Conservation (phyloP, 2,113 vertebrate species). For the Alouatta palliata region DNA sequence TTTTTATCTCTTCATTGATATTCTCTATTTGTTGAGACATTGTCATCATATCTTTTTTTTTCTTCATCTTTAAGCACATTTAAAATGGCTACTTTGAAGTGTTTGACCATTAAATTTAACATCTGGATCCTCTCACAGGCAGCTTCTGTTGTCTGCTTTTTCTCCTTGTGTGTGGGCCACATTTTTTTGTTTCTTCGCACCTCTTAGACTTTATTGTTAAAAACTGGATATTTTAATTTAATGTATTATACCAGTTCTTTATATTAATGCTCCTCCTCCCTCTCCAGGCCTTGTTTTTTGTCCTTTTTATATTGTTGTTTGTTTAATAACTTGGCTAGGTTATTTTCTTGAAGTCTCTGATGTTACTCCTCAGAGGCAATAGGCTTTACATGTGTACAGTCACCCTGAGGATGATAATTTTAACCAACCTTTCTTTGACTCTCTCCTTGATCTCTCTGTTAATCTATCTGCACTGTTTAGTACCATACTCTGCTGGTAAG, state of each 20-base stretch:
- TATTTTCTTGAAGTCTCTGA: too few relatives aligned
- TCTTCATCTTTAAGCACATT: background rate
- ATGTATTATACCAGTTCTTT: background rate
- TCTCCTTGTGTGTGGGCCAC: background rate
- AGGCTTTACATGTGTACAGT: background rate
- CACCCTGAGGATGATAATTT: background rate
- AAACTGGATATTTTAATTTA: background rate
- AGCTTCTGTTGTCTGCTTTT: background rate
- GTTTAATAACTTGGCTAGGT: background rate
- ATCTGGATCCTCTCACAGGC: background rate
- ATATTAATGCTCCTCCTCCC: background rate
- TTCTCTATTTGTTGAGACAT: background rate
- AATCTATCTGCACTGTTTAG: background rate
- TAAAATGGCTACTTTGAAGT: background rate
- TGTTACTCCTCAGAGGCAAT: background rate
- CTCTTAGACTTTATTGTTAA: background rate
- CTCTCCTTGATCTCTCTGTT: background rate
- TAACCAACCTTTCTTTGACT: background rate
- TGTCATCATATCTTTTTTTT: background rate
- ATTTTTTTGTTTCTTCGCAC: background rate
- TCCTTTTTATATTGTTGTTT: background rate
- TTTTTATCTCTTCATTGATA: background rate
- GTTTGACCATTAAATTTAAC: background rate
- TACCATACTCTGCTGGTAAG: background rate
- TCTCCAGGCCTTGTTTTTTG: background rate